These are phyloP conservation scores for Orestias chungarensis DNA, from an alignment of 2,797 vertebrate species.

Conservation along the genomic window DNA sequence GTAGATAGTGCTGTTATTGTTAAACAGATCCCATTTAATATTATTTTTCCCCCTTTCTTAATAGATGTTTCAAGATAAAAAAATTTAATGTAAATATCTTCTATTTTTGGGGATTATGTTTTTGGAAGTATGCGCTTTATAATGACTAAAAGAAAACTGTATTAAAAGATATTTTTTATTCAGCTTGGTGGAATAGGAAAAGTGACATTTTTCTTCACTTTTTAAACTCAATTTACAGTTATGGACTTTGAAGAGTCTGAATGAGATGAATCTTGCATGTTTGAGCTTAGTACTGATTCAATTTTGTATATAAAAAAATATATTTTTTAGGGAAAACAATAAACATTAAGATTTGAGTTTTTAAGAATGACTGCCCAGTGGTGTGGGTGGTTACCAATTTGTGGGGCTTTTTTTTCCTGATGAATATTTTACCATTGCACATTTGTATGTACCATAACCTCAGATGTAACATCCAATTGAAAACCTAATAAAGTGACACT, in stretches of 20 bases:
- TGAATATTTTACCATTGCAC: too few species aligned
- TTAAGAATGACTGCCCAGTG: slow-evolving; percentile 13
- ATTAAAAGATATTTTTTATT: not conserved
- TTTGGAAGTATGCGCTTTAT: slow-evolving; percentile 6
- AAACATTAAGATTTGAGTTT: not conserved
- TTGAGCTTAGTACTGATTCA: not conserved
- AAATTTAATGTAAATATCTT: slow-evolving; percentile 30
- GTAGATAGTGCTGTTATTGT: slow-evolving; percentile 59
- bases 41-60: slow-evolving; percentile 31
- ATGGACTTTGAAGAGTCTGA: slow-evolving; percentile 18
- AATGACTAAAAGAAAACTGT: not conserved
- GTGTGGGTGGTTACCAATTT: slow-evolving; percentile 17
- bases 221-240: slow-evolving; percentile 19
- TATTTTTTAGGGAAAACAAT: not conserved
- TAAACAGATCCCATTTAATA: slow-evolving; percentile 35
- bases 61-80: slow-evolving; percentile 18
- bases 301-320: slow-evolving; percentile 8
- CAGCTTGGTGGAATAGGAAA: not conserved
- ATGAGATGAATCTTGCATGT: not conserved
- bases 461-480: slow-evolving; percentile 48
- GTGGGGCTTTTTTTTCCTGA: slow-evolving; percentile 30
- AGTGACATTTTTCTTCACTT: not conserved
- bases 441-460: slow-evolving; percentile 38
- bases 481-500: slow-evolving; percentile 63
- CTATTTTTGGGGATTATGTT: slow-evolving; percentile 20